A percentile compares a stretch with the other conserved stretches of the same genome.
Evolutionary conservation across 2,113 vertebrate genomes (phyloP).

Genomic region (Podarcis muralis): DNA sequence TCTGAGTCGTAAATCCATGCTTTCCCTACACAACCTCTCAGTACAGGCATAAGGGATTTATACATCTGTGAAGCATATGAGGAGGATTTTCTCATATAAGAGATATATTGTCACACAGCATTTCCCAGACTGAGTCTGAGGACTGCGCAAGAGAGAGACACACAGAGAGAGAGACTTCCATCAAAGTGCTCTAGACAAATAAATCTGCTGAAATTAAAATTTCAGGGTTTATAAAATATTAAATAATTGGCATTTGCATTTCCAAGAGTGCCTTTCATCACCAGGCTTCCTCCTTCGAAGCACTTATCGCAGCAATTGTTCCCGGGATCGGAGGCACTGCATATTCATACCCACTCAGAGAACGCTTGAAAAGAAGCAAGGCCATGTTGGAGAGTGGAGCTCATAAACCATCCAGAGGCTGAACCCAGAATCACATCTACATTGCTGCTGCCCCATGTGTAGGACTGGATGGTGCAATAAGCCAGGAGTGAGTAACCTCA

Average conservation of each 20-base stretch:
- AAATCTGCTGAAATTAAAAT: background rate
- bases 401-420: no score
- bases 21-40: conserved; percentile 30
- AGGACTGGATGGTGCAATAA: no score
- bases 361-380: background rate
- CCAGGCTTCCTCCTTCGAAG: background rate
- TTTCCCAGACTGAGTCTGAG: background rate
- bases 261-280: conserved; percentile 16
- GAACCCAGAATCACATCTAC: no score
- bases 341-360: background rate
- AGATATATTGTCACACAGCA: conserved; percentile 31
- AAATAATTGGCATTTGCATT: conserved; percentile 26
- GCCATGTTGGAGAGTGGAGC: background rate
- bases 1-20: conserved; percentile 40
- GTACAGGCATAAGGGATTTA: conserved; percentile 35
- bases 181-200: background rate
- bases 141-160: background rate
- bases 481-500: no score
- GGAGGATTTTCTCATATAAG: conserved; percentile 23
- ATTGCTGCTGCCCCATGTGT: no score
- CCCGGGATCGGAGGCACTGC: background rate
- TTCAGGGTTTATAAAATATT: conserved; percentile 20
- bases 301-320: background rate
- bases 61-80: conserved; percentile 61
- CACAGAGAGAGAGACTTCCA: background rate